phyloP scores from a whole-genome alignment of 2,113 vertebrate genomes.

The Procavia capensis region DNA sequence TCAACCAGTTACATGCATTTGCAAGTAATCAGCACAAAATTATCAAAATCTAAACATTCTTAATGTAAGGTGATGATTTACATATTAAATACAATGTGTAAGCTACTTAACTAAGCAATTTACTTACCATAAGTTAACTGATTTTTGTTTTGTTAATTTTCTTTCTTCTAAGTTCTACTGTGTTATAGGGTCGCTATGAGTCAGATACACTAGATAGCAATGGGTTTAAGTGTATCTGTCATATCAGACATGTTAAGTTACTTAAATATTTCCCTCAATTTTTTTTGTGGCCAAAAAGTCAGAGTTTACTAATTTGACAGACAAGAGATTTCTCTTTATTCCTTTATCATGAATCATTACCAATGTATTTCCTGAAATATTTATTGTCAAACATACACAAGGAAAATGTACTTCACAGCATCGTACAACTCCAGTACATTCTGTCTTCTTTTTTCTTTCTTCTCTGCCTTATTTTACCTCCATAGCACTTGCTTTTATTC shows the following conservation, averaged over 20 bases:
- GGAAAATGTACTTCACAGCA: neutral
- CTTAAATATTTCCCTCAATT: neutral
- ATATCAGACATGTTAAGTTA: neutral
- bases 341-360: neutral
- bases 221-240: constrained; percentile 25
- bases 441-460: too few species aligned
- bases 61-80: neutral
- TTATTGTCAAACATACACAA: neutral
- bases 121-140: neutral
- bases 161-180: too few species aligned
- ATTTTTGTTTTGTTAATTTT: neutral
- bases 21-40: neutral
- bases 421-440: neutral
- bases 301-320: constrained; percentile 3
- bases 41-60: neutral
- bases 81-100: neutral
- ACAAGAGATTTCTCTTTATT: neutral
- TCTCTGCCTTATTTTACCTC: neutral
- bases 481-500: neutral
- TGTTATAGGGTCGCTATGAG: too few species aligned
- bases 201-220: too few species aligned
- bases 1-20: neutral
- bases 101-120: neutral
- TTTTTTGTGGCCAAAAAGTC: neutral
- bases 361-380: constrained; percentile 16